phyloP scores from a whole-genome alignment of 2,113 vertebrate genomes.

The Panthera leo region DNA sequence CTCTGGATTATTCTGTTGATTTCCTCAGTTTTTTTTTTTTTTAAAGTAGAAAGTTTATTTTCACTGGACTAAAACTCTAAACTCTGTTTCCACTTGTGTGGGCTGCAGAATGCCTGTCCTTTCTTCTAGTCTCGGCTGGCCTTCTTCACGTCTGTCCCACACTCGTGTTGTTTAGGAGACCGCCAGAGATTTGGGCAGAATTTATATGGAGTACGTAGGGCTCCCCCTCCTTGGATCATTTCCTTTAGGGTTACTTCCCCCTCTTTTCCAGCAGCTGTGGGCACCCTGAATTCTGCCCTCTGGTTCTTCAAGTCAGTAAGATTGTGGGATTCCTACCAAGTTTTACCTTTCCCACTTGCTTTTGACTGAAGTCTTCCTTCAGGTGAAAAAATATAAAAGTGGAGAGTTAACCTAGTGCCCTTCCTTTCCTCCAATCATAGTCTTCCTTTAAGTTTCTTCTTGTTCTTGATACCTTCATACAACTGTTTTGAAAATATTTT shows the following conservation, averaged over 20 bases:
- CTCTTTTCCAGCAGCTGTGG: not conserved
- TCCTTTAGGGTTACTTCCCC: not conserved
- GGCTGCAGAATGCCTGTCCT: not conserved
- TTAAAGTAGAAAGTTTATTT: not conserved
- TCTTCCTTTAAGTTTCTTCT: not conserved
- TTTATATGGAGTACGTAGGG: not conserved
- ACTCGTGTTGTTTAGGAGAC: not conserved
- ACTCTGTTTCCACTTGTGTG: not conserved
- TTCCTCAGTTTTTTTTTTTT: not conserved
- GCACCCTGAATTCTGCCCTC: not conserved
- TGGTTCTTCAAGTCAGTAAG: not conserved
- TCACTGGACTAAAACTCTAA: not conserved
- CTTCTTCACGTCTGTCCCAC: not conserved
- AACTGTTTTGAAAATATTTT: not conserved
- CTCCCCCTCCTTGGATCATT: not conserved
- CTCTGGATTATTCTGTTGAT: not conserved
- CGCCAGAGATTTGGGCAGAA: not conserved
- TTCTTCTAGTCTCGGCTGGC: not conserved
- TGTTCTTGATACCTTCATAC: not conserved
- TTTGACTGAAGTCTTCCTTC: not conserved
- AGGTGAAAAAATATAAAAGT: not conserved
- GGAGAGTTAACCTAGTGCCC: not conserved
- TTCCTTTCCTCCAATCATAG: not conserved
- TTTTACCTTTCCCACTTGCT: not conserved
- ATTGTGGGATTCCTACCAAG: not conserved